Percentiles rank a stretch among this genome's conserved stretches.
Conservation (phyloP, 2,113 vertebrate genomes). For the Proteles cristata region DNA sequence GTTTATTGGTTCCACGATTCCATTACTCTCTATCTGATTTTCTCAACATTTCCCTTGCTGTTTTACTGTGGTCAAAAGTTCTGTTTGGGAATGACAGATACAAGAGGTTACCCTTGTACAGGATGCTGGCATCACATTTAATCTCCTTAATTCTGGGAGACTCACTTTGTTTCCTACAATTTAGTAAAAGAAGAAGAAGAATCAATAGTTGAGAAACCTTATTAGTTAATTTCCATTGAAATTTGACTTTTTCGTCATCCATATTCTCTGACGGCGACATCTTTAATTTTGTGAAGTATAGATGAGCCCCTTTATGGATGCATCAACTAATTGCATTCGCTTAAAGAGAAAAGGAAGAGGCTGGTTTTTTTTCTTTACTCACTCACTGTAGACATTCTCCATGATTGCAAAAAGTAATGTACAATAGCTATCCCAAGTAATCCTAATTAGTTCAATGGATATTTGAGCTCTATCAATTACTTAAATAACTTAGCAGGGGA, state of each 20-base stretch:
- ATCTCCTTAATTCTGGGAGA: conserved; percentile 57
- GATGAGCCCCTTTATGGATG: conserved; percentile 31
- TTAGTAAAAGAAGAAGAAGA: conserved; percentile 66
- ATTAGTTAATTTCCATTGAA: conserved; percentile 72
- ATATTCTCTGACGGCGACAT: conserved; percentile 32
- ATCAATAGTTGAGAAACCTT: conserved; percentile 64
- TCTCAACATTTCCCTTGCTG: conserved; percentile 60
- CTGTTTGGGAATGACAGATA: conserved; percentile 19
- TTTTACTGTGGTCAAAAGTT: conserved; percentile 64
- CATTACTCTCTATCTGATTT: conserved; percentile 73
- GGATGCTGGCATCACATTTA: conserved; percentile 33
- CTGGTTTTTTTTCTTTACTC: conserved; percentile 53
- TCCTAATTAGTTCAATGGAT: conserved; percentile 66
- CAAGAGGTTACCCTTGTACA: background rate
- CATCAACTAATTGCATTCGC: conserved; percentile 74
- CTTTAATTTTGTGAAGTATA: conserved; percentile 66
- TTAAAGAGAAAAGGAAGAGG: conserved; percentile 51
- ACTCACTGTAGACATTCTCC: conserved; percentile 26
- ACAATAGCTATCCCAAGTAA: conserved; percentile 30
- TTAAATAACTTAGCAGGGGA: conserved; percentile 25
- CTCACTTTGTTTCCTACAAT: conserved; percentile 30
- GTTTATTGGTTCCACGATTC: conserved; percentile 72
- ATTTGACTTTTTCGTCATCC: conserved; percentile 44
- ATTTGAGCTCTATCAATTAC: conserved; percentile 59
- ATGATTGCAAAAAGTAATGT: conserved; percentile 60